Conservation (phyloP, 2,113 vertebrate species). For the Chrysochloris asiatica region DNA sequence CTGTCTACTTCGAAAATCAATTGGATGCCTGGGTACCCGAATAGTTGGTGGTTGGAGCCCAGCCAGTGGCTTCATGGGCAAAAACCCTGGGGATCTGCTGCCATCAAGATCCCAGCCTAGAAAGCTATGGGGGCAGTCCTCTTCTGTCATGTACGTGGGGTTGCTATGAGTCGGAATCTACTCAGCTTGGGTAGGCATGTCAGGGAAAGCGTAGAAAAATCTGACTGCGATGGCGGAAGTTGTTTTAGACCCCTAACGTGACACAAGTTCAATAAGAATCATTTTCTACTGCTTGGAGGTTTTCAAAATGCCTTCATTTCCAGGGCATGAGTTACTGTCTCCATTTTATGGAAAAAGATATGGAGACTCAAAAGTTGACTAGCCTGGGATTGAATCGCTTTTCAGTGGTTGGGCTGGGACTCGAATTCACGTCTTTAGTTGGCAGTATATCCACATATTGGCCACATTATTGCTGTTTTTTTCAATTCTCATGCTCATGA, state of each 20-base stretch:
- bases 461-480: slow-evolving; percentile 13
- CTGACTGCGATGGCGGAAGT: not conserved
- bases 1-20: not conserved
- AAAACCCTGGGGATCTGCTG: not conserved
- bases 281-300: slow-evolving; percentile 16
- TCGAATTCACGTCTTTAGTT: slow-evolving; percentile 49
- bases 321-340: not conserved
- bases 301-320: slow-evolving; percentile 51
- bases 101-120: not conserved
- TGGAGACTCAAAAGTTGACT: slow-evolving; percentile 11
- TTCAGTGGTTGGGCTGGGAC: not conserved
- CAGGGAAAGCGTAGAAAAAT: not conserved
- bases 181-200: not conserved
- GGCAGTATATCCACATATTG: not conserved
- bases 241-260: slow-evolving; percentile 45
- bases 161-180: not conserved
- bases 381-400: not conserved
- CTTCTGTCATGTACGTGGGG: not conserved
- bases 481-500: not conserved
- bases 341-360: slow-evolving; percentile 2
- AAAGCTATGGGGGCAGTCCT: not conserved
- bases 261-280: slow-evolving; percentile 48
- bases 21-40: not conserved
- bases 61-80: not conserved
- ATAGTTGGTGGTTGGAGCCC: not conserved